Base-by-base conservation (phyloP, 2,113 vertebrate species). In the Gyps fulvus region DNA sequence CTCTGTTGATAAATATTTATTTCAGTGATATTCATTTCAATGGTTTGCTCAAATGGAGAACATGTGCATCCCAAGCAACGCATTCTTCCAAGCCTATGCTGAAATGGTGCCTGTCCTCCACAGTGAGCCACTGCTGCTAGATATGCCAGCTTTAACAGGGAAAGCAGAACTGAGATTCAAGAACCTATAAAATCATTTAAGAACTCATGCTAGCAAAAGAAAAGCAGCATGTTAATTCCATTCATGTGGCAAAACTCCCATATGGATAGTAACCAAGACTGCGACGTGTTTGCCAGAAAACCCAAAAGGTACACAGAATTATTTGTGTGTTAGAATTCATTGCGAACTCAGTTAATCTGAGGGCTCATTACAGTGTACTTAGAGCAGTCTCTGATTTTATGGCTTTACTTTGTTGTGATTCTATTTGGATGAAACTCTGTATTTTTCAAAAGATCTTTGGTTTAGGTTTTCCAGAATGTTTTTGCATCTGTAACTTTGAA, bases 1-100 rank as follows among this genome's bases (percentile, higher is more conserved):
- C 87, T 55, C 54, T 84, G 61, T 66, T 94, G 78, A 76, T 89
- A 87, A 76, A 94, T 87, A 85, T 69, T 90, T 96, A 71, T 91
- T 89, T 94, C 82, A 62, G n/a, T 72, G 18, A 50, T 80, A 73
- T 20, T 80, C 76, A 34, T 84, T 79, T 74, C 73, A 81, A 0
- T 58, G 40, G 22, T 83, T 82, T 91, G 49, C 81, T 91, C 16
- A 85, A 61, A 83, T 73, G 62, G 43, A 65, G 70, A 90, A 43
- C 52, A 43, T 34, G 40, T 85, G 54, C 45, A 83, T 93, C 81
- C 55, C 10, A 63, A 89, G 89, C 70, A 95, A 36, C 4, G 1
- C 42, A 4, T 78, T 86, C 36, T 65, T 65, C 55, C 7, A 19
- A 73, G 84, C 50, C 66, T 80, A 0, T 29, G 71, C 61, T 89